Conservation (phyloP, 2,888 invertebrate species). For the Vanessa cardui region DNA sequence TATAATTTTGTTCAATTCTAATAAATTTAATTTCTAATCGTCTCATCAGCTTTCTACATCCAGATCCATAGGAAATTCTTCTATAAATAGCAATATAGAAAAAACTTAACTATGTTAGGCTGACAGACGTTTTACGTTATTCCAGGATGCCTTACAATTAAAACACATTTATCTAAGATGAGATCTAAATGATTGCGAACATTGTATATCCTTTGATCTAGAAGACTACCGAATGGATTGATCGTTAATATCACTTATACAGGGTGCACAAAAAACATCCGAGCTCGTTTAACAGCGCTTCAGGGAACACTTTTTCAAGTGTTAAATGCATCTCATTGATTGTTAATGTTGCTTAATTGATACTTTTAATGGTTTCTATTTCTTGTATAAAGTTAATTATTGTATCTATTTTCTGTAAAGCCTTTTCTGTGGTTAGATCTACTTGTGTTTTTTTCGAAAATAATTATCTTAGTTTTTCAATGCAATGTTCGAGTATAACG, state of each 20-base stretch:
- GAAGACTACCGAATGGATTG: slow-evolving; percentile 4
- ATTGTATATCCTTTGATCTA: slow-evolving; percentile 12
- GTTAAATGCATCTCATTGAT: slow-evolving; percentile 13
- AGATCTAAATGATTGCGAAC: slow-evolving; percentile 6
- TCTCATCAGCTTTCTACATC: too few relatives aligned
- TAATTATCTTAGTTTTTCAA: neutral
- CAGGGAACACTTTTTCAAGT: slow-evolving; percentile 13
- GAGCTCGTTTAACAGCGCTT: neutral
- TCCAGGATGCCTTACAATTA: slow-evolving; percentile 8
- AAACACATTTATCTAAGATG: slow-evolving; percentile 5
- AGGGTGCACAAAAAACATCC: slow-evolving; percentile 1
- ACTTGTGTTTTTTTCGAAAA: neutral
- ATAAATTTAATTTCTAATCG: too few relatives aligned
- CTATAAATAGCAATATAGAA: neutral
- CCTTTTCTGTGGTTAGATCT: neutral
- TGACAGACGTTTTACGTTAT: neutral
- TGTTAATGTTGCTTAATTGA: slow-evolving; percentile 13
- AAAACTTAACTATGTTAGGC: neutral
- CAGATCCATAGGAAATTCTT: too few relatives aligned
- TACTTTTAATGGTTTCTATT: slow-evolving; percentile 1
- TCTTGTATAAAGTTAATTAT: neutral
- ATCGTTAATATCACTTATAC: slow-evolving; percentile 14
- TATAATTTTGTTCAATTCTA: too few relatives aligned
- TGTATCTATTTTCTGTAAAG: neutral
- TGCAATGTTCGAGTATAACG: neutral